Conservation (phyloP, 2,113 vertebrate species). For the Rhinogobius similis region DNA sequence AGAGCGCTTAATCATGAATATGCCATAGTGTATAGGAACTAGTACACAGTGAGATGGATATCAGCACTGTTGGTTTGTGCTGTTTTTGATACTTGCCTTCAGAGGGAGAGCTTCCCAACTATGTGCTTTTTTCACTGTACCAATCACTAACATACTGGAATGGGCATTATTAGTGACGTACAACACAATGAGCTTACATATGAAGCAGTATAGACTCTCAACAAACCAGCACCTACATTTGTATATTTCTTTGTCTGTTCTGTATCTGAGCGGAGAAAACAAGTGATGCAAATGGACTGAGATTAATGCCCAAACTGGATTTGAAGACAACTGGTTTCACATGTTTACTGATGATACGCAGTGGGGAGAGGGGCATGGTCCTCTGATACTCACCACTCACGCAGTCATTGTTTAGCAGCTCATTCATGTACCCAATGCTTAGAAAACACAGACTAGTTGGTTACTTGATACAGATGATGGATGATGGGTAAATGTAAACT, state of each 20-base stretch:
- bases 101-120: constrained; percentile 76
- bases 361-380: constrained; percentile 41
- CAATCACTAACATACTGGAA: constrained; percentile 71
- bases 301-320: constrained; percentile 53
- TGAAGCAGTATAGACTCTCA: constrained; percentile 72
- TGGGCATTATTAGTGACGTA: constrained; percentile 75
- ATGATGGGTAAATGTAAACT: constrained; percentile 80
- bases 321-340: constrained; percentile 62
- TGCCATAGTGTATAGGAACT: constrained; percentile 77
- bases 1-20: constrained; percentile 74
- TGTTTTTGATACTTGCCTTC: constrained; percentile 82
- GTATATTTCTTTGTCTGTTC: constrained; percentile 68
- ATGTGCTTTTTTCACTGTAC: constrained; percentile 77
- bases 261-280: constrained; percentile 47
- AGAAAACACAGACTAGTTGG: constrained; percentile 66
- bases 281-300: constrained; percentile 68
- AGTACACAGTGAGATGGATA: constrained; percentile 70
- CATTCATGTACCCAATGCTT: constrained; percentile 76
- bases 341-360: constrained; percentile 72
- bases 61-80: constrained; percentile 77
- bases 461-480: constrained; percentile 74
- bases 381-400: constrained; percentile 53
- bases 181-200: constrained; percentile 66
- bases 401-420: constrained; percentile 72
- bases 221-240: constrained; percentile 81